Base-by-base conservation (phyloP, 1,140 invertebrate species). In the Formica selysi region DNA sequence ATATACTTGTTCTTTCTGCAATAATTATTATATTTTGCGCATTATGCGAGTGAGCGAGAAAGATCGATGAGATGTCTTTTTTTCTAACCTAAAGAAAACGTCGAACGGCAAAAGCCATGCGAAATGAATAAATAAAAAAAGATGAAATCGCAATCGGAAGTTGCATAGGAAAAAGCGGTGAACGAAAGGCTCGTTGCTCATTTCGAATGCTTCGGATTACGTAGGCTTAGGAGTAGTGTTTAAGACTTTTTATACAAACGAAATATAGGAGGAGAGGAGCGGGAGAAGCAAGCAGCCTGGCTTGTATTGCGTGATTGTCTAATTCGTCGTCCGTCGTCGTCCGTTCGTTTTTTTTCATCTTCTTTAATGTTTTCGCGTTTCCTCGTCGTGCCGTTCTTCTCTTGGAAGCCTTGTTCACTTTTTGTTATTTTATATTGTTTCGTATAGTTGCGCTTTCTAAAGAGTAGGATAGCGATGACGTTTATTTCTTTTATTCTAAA, bases 161-260 rank as follows among this genome's bases (percentile, higher is more conserved):
- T 26, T 26, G 11, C 65, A 26, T 19, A n/a, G 19, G 36, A 22
- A 16, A 19, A 61, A 22, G 51, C 62, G 76, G 41, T 81, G 48
- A 48, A 85, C 29, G 6, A 79, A 85, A 83, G 71, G 79, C 65
- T 81, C 86, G 81, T 90, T 90, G 88, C 85, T 90, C 89, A 86
- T 90, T 83, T 80, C 85, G 76, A 87, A 81, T 38, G 87, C 85
- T 91, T 92, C 90, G 80, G 87, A 89, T 90, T 86, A 89, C 79
- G 67, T 91, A 92, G 91, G 62, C 57, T 90, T 91, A 91, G 71
- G 16, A 16, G 3, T 51, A 48, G 64, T 89, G 81, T 73, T 88
- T 91, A 89, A 73, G 87, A 88, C 87, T 91, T 86, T 91, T 91
- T 88, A 91, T 89, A 91, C 86, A 13, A 76, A 80, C 61, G 19